These are phyloP conservation scores for Diadema setosum DNA, from an alignment of 35 echinoderm and acorn worm genomes.

Conservation along the genomic window DNA sequence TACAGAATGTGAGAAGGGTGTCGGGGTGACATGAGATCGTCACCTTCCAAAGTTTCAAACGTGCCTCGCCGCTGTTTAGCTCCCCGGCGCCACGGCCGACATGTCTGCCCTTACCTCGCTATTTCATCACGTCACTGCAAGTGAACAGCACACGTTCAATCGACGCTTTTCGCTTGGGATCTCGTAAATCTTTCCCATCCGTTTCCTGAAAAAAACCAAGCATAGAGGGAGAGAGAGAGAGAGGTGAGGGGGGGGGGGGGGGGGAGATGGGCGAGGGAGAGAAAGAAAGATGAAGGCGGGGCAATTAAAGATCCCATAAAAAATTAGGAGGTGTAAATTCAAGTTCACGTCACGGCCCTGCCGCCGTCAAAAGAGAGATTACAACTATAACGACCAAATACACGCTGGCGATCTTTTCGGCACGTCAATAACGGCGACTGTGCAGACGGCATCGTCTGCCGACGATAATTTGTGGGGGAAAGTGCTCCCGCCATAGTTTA, in stretches of 20 bases:
- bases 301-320: neutral
- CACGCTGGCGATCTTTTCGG: neutral
- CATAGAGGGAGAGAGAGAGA: neutral
- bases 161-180: neutral
- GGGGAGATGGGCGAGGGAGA: neutral
- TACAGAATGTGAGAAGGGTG: too few relatives aligned
- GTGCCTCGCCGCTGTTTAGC: too few relatives aligned
- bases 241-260: neutral
- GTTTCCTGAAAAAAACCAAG: too few relatives aligned
- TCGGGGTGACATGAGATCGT: too few relatives aligned
- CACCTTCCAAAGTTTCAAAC: too few relatives aligned
- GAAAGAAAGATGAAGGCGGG: neutral
- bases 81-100: too few relatives aligned
- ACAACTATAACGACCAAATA: neutral
- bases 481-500: neutral
- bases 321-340: neutral
- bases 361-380: neutral
- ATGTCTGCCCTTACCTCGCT: neutral
- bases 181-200: neutral
- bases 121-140: neutral
- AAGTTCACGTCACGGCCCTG: neutral
- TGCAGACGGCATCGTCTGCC: neutral
- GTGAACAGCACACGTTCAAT: neutral
- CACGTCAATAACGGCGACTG: neutral
- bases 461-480: neutral